phyloP scores from a whole-genome alignment of 2,888 invertebrate genomes.

The Apodemia duryi region DNA sequence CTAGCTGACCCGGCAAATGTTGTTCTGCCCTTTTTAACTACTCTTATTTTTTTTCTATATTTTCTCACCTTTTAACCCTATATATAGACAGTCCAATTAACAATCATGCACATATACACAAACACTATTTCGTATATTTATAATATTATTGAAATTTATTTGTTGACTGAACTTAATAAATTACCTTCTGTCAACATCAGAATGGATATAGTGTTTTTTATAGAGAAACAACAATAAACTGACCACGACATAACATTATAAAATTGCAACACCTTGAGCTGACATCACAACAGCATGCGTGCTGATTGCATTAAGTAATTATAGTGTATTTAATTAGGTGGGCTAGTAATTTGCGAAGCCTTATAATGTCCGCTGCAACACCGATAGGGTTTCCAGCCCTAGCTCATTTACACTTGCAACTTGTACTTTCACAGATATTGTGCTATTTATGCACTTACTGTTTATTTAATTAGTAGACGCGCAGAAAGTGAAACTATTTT shows the following conservation, averaged over 20 bases:
- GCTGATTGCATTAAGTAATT: slow-evolving; percentile 73
- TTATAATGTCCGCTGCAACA: slow-evolving; percentile 45
- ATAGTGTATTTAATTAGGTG: slow-evolving; percentile 72
- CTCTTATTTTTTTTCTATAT: too few relatives aligned
- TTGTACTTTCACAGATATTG: slow-evolving; percentile 42
- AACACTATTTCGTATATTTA: too few relatives aligned
- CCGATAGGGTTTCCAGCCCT: slow-evolving; percentile 63
- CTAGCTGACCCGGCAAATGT: too few relatives aligned
- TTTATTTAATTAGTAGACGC: slow-evolving; percentile 29
- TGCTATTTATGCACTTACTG: slow-evolving; percentile 22
- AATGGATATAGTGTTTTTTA: too few relatives aligned
- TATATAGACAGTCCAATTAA: too few relatives aligned
- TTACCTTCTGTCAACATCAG: too few relatives aligned
- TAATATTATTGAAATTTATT: too few relatives aligned
- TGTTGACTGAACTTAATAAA: too few relatives aligned
- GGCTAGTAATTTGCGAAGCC: slow-evolving; percentile 73
- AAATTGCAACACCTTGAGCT: slow-evolving; percentile 11
- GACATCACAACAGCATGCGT: slow-evolving; percentile 22
- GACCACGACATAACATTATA: background rate
- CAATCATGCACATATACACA: too few relatives aligned
- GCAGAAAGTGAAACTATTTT: background rate
- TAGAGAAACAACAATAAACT: too few relatives aligned
- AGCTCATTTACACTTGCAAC: slow-evolving; percentile 73
- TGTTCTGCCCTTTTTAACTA: too few relatives aligned
- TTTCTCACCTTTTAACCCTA: too few relatives aligned